phyloP scores from a whole-genome alignment of 2,888 invertebrate species.

The Isoperla grammatica region DNA sequence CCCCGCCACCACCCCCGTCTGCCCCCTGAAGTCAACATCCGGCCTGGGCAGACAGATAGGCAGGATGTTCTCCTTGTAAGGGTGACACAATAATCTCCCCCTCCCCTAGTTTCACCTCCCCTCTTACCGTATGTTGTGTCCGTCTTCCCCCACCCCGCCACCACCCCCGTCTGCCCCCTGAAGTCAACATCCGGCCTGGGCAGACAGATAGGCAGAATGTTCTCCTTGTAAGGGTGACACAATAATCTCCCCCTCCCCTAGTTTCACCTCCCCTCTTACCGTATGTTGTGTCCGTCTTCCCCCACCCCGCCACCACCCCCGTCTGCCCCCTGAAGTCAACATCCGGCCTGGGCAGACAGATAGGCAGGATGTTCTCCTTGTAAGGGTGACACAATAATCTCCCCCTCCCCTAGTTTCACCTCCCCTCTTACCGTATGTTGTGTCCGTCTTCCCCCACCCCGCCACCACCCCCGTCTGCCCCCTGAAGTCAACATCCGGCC shows the following conservation, averaged over 20 bases:
- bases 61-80: conserved; percentile 66
- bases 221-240: too few relatives aligned
- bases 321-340: conserved; percentile 48
- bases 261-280: conserved; percentile 38
- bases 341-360: conserved; percentile 62
- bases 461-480: conserved; percentile 63
- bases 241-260: too few relatives aligned
- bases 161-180: conserved; percentile 54
- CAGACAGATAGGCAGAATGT: conserved; percentile 74
- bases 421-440: conserved; percentile 41
- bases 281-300: conserved; percentile 61
- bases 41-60: conserved; percentile 71
- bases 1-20: conserved; percentile 65
- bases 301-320: conserved; percentile 76
- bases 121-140: conserved; percentile 48
- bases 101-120: too few relatives aligned
- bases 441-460: conserved; percentile 79
- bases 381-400: too few relatives aligned
- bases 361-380: conserved; percentile 71
- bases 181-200: conserved; percentile 50
- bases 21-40: conserved; percentile 44
- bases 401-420: too few relatives aligned
- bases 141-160: conserved; percentile 83
- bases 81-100: too few relatives aligned
- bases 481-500: conserved; percentile 42